phyloP scores from a whole-genome alignment of 2,888 invertebrate genomes.

The Aphidius colemani region DNA sequence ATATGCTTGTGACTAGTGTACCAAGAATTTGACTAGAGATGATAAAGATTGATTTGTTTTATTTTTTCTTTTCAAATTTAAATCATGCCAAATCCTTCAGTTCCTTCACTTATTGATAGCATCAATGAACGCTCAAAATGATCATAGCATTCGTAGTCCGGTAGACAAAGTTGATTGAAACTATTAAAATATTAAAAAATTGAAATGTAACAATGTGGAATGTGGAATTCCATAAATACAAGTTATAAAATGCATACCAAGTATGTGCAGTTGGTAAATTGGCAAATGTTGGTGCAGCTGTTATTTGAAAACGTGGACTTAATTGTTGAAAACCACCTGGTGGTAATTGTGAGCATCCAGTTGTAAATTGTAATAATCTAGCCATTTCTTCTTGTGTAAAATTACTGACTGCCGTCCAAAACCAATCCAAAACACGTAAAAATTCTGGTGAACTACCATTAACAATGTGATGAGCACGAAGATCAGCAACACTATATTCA shows the following conservation, averaged over 20 bases:
- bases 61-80: slow-evolving; percentile 40
- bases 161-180: slow-evolving; percentile 94
- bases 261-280: slow-evolving; percentile 94
- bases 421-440: slow-evolving; percentile 84
- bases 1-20: slow-evolving; percentile 23
- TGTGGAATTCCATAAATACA: too few relatives aligned
- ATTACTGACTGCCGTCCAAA: slow-evolving; percentile 87
- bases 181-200: slow-evolving; percentile 61
- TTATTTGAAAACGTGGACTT: slow-evolving; percentile 90
- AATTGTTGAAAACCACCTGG: slow-evolving; percentile 89
- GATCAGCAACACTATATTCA: slow-evolving; percentile 87
- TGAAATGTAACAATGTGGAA: background rate
- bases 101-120: slow-evolving; percentile 92
- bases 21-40: background rate
- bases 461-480: slow-evolving; percentile 85
- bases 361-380: slow-evolving; percentile 87
- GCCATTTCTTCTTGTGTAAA: slow-evolving; percentile 94
- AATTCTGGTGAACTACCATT: slow-evolving; percentile 83
- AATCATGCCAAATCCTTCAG: slow-evolving; percentile 88
- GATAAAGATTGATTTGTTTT: slow-evolving; percentile 3
- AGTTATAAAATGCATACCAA: slow-evolving; percentile 65
- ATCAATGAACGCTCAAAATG: slow-evolving; percentile 88
- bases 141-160: slow-evolving; percentile 93
- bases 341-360: slow-evolving; percentile 90
- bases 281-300: slow-evolving; percentile 86